These are phyloP conservation scores for Anser cygnoides DNA, from an alignment of 2,113 vertebrate species.

Conservation along the genomic window DNA sequence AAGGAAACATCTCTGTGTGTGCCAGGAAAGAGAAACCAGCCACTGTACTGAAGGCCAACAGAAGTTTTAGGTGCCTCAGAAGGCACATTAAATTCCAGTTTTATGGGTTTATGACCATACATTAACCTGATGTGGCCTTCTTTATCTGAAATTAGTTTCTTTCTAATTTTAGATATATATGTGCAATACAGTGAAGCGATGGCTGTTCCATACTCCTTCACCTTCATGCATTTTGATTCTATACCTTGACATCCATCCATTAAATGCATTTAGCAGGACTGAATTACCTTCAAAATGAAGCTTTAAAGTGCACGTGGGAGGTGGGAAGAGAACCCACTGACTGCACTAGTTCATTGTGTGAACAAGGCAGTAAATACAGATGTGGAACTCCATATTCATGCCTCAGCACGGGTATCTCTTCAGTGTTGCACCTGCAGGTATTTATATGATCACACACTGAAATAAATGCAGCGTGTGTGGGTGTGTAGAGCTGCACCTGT, in stretches of 20 bases:
- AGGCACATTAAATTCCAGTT: background rate
- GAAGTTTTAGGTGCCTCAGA: constrained; percentile 8
- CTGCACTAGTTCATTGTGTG: constrained; percentile 15
- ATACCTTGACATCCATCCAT: background rate
- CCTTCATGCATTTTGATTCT: background rate
- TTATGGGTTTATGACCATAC: background rate
- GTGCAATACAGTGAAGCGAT: background rate
- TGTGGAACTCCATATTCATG: constrained; percentile 62
- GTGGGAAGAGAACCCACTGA: constrained; percentile 1
- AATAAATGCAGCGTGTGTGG: constrained; percentile 26
- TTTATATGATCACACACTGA: constrained; percentile 47
- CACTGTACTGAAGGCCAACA: background rate
- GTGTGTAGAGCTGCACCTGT: constrained; percentile 59
- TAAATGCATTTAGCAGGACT: background rate
- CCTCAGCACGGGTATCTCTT: constrained; percentile 45
- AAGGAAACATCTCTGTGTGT: background rate
- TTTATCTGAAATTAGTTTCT: background rate
- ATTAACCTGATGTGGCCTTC: background rate
- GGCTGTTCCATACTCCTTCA: background rate
- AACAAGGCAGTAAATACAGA: constrained; percentile 49
- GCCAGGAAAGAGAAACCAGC: background rate
- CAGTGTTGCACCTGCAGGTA: constrained; percentile 53
- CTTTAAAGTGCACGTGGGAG: background rate
- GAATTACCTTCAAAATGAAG: background rate
- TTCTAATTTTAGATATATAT: background rate